Evolutionary conservation across 2,888 invertebrate genomes (phyloP).

Genomic region (Ligdia adustata): DNA sequence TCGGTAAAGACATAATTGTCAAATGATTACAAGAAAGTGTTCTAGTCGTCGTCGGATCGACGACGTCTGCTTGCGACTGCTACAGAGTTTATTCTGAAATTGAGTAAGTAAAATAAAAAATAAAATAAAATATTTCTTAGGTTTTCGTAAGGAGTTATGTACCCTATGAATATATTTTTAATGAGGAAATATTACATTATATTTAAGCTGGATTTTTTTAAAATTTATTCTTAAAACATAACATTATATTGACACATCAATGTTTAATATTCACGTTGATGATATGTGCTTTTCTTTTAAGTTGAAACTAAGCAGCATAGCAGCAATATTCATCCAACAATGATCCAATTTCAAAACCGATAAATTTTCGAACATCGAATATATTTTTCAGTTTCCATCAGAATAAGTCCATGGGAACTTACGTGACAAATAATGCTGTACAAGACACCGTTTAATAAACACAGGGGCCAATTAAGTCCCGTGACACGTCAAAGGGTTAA

Average conservation of each 20-base stretch:
- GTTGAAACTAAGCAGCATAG: too few relatives aligned
- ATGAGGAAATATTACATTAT: too few relatives aligned
- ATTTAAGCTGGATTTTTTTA: neutral
- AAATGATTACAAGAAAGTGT: slow-evolving; percentile 35
- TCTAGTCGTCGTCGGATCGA: slow-evolving; percentile 23
- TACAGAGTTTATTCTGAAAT: slow-evolving; percentile 22
- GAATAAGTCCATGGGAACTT: slow-evolving; percentile 67
- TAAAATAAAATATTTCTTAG: neutral
- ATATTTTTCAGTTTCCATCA: slow-evolving; percentile 20
- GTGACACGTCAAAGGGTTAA: slow-evolving; percentile 82
- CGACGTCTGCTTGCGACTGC: slow-evolving; percentile 9
- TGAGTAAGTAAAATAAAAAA: neutral
- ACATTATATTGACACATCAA: too few relatives aligned
- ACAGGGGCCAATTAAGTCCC: slow-evolving; percentile 68
- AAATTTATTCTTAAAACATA: too few relatives aligned
- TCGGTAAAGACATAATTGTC: slow-evolving; percentile 22
- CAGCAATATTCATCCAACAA: too few relatives aligned
- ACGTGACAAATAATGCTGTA: slow-evolving; percentile 63
- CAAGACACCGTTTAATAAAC: slow-evolving; percentile 72
- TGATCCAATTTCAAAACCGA: too few relatives aligned
- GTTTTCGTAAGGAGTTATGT: neutral
- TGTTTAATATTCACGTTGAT: too few relatives aligned
- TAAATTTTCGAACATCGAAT: too few relatives aligned
- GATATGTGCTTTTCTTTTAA: too few relatives aligned
- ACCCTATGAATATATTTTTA: neutral